These are phyloP conservation scores for Calameuta pallipes DNA, from an alignment of 2,888 invertebrate species.

Conservation along the genomic window DNA sequence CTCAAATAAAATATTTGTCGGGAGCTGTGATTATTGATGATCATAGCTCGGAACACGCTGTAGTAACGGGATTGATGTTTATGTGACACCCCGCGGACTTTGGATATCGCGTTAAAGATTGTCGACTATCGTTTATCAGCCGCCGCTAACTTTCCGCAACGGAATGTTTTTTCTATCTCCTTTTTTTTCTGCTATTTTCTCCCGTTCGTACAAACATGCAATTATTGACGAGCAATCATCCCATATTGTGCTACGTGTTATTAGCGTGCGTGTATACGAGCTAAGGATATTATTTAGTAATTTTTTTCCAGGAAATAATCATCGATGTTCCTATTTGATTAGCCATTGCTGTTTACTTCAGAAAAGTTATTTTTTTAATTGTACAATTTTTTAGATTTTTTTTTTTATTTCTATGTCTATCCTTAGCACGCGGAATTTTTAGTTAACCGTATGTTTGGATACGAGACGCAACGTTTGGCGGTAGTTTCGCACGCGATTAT, in stretches of 20 bases:
- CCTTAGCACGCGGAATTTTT: background rate
- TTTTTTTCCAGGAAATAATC: background rate
- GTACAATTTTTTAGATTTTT: background rate
- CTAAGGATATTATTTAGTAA: too few species aligned
- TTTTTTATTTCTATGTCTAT: background rate
- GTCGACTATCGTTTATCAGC: slow-evolving; percentile 29
- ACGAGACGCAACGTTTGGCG: background rate
- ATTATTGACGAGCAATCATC: background rate
- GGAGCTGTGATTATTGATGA: slow-evolving; percentile 33
- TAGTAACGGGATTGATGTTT: slow-evolving; percentile 22
- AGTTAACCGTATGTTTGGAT: background rate
- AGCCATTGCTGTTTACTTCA: background rate
- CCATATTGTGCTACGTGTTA: background rate
- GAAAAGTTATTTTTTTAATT: background rate
- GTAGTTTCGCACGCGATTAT: background rate
- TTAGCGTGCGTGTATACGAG: background rate
- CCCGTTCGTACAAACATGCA: background rate
- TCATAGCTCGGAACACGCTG: slow-evolving; percentile 27
- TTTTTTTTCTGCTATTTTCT: background rate
- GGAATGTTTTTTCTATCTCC: background rate
- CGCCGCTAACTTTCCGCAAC: slow-evolving; percentile 33
- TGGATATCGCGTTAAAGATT: slow-evolving; percentile 31
- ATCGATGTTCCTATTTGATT: background rate
- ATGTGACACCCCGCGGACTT: slow-evolving; percentile 41
- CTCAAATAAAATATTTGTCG: background rate